A percentile compares a stretch with the other conserved stretches of the same genome.
Evolutionary conservation across 1,140 invertebrate species (phyloP).

Genomic region (Frieseomelitta varia): DNA sequence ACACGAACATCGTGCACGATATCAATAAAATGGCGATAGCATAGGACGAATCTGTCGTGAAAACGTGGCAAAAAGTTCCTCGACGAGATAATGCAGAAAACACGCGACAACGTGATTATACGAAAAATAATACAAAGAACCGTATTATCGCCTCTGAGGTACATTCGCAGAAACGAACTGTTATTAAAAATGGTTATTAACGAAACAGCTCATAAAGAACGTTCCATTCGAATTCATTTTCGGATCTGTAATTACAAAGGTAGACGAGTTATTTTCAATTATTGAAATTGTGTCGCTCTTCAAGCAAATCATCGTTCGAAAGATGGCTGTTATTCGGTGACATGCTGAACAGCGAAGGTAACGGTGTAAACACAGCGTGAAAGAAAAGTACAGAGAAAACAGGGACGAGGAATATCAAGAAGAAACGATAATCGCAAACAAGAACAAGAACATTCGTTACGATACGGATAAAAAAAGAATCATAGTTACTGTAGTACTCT

Average conservation of each 20-base stretch:
- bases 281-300: not conserved
- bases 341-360: slow-evolving; percentile 38
- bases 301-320: not conserved
- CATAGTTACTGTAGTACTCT: not conserved
- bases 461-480: not conserved
- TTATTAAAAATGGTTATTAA: not conserved
- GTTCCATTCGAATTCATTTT: too few relatives aligned
- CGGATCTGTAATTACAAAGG: too few relatives aligned
- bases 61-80: not conserved
- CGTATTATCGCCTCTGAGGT: too few relatives aligned
- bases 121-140: too few relatives aligned
- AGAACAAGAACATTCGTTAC: slow-evolving; percentile 16
- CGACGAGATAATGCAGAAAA: not conserved
- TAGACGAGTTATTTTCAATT: too few relatives aligned
- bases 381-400: slow-evolving; percentile 1
- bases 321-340: slow-evolving; percentile 9
- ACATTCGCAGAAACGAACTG: not conserved
- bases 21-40: not conserved
- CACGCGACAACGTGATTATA: not conserved
- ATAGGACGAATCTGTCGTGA: not conserved
- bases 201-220: too few relatives aligned
- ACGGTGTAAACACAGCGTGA: slow-evolving; percentile 26
- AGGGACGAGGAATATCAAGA: not conserved
- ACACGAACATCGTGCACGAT: not conserved
- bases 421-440: not conserved